Conservation (phyloP, 2,797 vertebrate genomes). For the Cryptoblepharus egeriae region DNA sequence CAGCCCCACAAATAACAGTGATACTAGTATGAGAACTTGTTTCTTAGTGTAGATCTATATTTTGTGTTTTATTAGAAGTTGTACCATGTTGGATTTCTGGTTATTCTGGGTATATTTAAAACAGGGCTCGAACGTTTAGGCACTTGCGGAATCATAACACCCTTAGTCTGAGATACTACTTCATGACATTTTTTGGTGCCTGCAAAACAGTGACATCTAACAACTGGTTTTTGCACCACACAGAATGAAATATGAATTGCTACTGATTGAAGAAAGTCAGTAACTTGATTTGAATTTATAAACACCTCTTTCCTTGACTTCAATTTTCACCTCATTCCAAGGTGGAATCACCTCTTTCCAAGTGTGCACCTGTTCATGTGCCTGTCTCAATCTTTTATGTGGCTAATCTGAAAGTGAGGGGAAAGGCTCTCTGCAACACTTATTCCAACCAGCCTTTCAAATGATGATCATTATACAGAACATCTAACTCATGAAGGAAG, state of each 20-base stretch:
- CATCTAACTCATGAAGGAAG: conserved; percentile 91
- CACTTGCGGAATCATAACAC: conserved; percentile 13
- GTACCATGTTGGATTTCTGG: neutral
- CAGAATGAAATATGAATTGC: conserved; percentile 30
- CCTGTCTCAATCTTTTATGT: conserved; percentile 65
- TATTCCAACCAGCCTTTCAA: conserved; percentile 76
- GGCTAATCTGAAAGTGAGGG: conserved; percentile 75
- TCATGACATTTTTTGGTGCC: conserved; percentile 52
- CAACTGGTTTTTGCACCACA: conserved; percentile 3
- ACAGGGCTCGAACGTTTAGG: conserved; percentile 41
- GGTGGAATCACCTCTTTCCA: conserved; percentile 67
- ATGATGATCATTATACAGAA: conserved; percentile 70
- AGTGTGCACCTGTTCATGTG: conserved; percentile 74
- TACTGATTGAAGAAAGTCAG: conserved; percentile 31
- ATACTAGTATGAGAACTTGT: neutral
- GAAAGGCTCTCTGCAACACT: conserved; percentile 75
- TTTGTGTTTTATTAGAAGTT: neutral
- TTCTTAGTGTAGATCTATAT: accelerated
- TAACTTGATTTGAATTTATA: conserved; percentile 47
- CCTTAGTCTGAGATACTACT: conserved; percentile 45
- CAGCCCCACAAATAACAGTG: neutral
- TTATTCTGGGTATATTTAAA: neutral
- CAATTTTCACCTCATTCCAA: conserved; percentile 73
- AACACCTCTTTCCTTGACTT: conserved; percentile 67
- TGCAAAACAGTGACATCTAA: conserved; percentile 31